Evolutionary conservation across 1,140 invertebrate genomes (phyloP), one percentile per base, ranked within the genome.

Genomic region (Ridgeia piscesae): DNA sequence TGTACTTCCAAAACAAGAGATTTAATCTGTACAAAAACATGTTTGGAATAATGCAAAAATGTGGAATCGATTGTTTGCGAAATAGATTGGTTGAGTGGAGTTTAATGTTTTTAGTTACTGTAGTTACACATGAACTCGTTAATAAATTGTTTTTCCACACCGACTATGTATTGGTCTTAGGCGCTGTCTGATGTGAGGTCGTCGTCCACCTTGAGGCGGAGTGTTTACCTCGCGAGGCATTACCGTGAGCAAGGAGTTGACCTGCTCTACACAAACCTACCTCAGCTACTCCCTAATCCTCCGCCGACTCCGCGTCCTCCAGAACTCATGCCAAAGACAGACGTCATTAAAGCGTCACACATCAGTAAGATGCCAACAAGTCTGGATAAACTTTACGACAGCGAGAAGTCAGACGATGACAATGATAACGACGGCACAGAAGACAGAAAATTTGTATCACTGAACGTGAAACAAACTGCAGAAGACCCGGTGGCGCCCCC

Each of bases 211-310:
- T 11, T 42, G 42, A 42, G 42, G 4, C 33, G 33, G 89, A 14
- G 35, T 27, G 6, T 34, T 14, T 2, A 34, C 35, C n/a, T 21
- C 9, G 35, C 27, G 58, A 92, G 35, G 17, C 88, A 91, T 0
- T 89, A 89, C 88, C 4, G 42, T 14, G 4, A 90, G 42, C 92
- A 93, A 33, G 92, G 93, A 50, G 89, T 90, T 33, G 92, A 93
- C 89, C 88, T 94, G 21, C 42, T 94, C 1, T 93, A 93, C 34
- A 58, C 50, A 11, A 93, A 93, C n/a, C 89, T 94, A 14, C 89
- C 93, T 4, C 92, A 93, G 42, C 90, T 94, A n/a, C 91, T 94
- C n/a, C 94, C 94, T 11, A 89, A 94, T 21, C 93, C 94, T 6
- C 92, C 93, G 91, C 90, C 42, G 91, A 88, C 1, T 50, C 89